These are phyloP conservation scores for Dicycla oo DNA, from an alignment of 2,888 invertebrate genomes.

Conservation along the genomic window DNA sequence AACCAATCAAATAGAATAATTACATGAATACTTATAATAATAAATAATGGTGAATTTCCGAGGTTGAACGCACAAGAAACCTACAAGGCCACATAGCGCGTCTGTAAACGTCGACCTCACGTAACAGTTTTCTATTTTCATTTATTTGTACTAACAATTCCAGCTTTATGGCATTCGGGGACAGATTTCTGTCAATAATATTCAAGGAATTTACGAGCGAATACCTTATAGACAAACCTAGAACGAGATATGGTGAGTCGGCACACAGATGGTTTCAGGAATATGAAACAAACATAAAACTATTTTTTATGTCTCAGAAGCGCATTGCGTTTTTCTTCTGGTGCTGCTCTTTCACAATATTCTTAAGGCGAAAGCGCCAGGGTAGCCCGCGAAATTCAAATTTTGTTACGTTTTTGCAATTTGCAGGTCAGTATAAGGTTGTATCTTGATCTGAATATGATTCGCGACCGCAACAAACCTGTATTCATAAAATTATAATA, in stretches of 20 bases:
- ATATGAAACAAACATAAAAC: constrained; percentile 56
- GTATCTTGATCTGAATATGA: too few relatives aligned
- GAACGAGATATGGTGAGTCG: constrained; percentile 70
- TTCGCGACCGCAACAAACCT: too few relatives aligned
- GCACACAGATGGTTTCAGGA: constrained; percentile 69
- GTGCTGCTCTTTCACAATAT: constrained; percentile 23
- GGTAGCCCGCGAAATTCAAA: too few relatives aligned
- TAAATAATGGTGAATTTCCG: constrained; percentile 19
- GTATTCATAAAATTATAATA: too few relatives aligned
- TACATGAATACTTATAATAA: neutral
- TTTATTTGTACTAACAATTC: constrained; percentile 81
- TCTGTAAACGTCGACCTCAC: constrained; percentile 65
- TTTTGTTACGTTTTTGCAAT: too few relatives aligned
- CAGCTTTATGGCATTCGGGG: constrained; percentile 76
- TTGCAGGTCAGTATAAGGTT: too few relatives aligned
- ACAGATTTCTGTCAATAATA: constrained; percentile 80
- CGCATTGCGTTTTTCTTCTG: constrained; percentile 30
- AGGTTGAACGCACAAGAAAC: constrained; percentile 34
- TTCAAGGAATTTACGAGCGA: constrained; percentile 77
- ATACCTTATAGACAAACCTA: constrained; percentile 71
- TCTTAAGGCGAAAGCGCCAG: too few relatives aligned
- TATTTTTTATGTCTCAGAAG: constrained; percentile 24
- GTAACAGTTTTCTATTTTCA: constrained; percentile 79
- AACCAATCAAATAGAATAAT: too few relatives aligned
- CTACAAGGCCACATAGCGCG: constrained; percentile 62